These are phyloP conservation scores for Drosophila demipolita DNA, from an alignment of 2,888 invertebrate genomes.

Conservation along the genomic window DNA sequence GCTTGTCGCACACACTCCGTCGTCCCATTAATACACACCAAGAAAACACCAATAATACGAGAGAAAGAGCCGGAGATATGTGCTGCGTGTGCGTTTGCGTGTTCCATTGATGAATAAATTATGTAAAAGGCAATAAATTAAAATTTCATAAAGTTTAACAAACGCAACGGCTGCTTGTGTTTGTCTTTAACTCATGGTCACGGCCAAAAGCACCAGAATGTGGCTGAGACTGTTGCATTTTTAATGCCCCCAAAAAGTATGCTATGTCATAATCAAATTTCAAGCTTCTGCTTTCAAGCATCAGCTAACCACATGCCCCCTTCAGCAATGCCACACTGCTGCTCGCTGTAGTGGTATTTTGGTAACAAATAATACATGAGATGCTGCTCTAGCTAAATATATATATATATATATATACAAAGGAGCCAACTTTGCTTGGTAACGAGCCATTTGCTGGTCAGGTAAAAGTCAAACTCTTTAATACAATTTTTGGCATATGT, in stretches of 20 bases:
- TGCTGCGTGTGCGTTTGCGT: not conserved
- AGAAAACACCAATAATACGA: not conserved
- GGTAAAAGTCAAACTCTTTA: slow-evolving; percentile 1
- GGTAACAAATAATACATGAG: slow-evolving; percentile 33
- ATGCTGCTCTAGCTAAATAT: slow-evolving; percentile 1
- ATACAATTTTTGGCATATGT: slow-evolving; percentile 8
- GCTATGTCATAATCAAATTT: slow-evolving; percentile 56
- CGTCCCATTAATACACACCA: slow-evolving; percentile 59
- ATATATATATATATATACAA: not conserved
- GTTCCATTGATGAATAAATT: slow-evolving; percentile 70
- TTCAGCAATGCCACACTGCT: not conserved
- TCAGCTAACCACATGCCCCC: slow-evolving; percentile 3
- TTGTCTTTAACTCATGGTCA: slow-evolving; percentile 23
- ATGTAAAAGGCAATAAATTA: slow-evolving; percentile 66
- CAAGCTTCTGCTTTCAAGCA: slow-evolving; percentile 31
- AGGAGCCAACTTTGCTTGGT: slow-evolving; percentile 12
- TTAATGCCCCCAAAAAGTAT: slow-evolving; percentile 54
- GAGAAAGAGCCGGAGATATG: not conserved
- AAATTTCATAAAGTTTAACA: slow-evolving; percentile 66
- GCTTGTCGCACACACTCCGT: slow-evolving; percentile 67
- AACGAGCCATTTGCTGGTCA: slow-evolving; percentile 6
- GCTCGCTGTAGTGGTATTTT: not conserved
- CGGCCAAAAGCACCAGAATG: not conserved
- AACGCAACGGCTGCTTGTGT: slow-evolving; percentile 29
- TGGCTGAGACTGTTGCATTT: slow-evolving; percentile 41